phyloP scores from a whole-genome alignment of 2,797 vertebrate species.

The Lepilemur septentrionalis region DNA sequence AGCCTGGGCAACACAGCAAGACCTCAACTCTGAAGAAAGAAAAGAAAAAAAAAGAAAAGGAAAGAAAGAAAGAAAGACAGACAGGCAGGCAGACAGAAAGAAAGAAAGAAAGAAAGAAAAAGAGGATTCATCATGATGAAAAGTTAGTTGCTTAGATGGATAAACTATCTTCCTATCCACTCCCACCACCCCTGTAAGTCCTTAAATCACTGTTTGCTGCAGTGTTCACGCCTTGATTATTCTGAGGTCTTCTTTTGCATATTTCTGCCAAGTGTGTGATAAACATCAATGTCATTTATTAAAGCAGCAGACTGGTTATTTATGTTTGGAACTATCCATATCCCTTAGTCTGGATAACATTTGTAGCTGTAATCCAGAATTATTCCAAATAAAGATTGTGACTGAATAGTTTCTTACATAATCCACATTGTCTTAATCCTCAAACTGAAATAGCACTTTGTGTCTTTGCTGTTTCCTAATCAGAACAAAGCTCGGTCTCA shows the following conservation, averaged over 20 bases:
- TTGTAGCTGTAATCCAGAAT: background rate
- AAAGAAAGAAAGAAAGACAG: too few relatives aligned
- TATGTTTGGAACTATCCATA: background rate
- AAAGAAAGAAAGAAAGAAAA: background rate
- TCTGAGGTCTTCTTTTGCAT: background rate
- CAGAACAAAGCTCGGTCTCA: slow-evolving; percentile 91
- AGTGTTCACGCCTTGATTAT: background rate
- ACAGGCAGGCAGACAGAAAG: too few relatives aligned
- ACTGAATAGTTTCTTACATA: background rate
- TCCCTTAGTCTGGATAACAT: background rate
- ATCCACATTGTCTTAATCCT: background rate
- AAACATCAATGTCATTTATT: background rate
- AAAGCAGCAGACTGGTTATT: background rate
- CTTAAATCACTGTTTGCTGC: background rate
- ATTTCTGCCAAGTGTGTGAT: background rate
- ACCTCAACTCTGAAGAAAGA: too few relatives aligned
- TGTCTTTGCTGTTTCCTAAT: background rate
- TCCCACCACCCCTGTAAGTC: accelerated
- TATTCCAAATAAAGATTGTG: background rate
- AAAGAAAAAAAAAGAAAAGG: background rate
- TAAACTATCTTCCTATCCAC: background rate
- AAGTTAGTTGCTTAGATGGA: background rate
- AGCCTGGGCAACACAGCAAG: too few relatives aligned
- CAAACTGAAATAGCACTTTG: background rate
- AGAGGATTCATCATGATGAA: too few relatives aligned